A percentile compares a stretch with the other conserved stretches of the same genome.
phyloP scores from a whole-genome alignment of 1,140 invertebrate genomes.

The Drosophila santomea region DNA sequence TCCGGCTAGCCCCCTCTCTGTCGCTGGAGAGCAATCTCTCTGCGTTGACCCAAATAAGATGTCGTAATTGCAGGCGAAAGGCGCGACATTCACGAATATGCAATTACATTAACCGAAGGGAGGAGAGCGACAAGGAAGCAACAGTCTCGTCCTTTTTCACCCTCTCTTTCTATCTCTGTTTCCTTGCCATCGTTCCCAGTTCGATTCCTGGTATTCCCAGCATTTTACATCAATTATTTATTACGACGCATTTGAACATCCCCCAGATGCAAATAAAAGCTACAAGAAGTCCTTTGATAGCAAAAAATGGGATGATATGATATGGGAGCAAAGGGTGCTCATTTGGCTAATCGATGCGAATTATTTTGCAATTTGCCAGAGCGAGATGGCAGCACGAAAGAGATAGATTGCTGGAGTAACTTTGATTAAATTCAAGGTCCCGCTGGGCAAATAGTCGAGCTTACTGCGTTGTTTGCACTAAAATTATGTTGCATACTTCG shows the following conservation, averaged over 20 bases:
- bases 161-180: constrained; percentile 8
- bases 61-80: constrained; percentile 77
- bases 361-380: constrained; percentile 33
- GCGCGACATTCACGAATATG: constrained; percentile 74
- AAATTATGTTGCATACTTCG: constrained; percentile 55
- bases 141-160: constrained; percentile 46
- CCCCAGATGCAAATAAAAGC: constrained; percentile 1
- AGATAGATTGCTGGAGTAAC: constrained; percentile 5
- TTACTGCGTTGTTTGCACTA: constrained; percentile 47
- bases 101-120: constrained; percentile 65
- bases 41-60: constrained; percentile 80
- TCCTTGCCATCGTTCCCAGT: constrained; percentile 20
- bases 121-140: constrained; percentile 38
- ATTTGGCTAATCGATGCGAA: constrained; percentile 55
- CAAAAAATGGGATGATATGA: background rate
- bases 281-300: constrained; percentile 23
- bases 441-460: constrained; percentile 12
- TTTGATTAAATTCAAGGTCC: constrained; percentile 48
- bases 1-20: constrained; percentile 8
- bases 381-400: constrained; percentile 9
- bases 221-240: constrained; percentile 66
- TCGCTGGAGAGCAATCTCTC: constrained; percentile 37
- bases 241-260: constrained; percentile 63
- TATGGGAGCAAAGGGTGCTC: constrained; percentile 3
- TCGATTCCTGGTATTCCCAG: constrained; percentile 45